Evolutionary conservation across 1,140 invertebrate species (phyloP).

Genomic region (Drosophila busckii): DNA sequence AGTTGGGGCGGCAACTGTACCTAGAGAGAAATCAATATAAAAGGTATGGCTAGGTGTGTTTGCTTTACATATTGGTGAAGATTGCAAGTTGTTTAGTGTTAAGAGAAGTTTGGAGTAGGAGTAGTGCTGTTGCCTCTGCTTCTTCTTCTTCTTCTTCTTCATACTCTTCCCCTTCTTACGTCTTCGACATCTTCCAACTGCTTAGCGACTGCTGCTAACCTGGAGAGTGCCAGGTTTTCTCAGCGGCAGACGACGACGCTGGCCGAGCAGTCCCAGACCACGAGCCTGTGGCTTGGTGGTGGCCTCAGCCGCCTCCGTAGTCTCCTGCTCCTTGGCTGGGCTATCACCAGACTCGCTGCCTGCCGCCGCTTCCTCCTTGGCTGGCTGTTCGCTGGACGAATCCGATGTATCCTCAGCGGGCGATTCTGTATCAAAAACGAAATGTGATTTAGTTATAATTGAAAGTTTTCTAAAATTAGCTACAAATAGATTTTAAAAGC

Average conservation of each 20-base stretch:
- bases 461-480: no score
- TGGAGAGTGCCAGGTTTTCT: constrained; percentile 81
- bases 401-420: constrained; percentile 70
- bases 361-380: constrained; percentile 44
- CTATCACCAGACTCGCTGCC: constrained; percentile 32
- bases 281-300: constrained; percentile 80
- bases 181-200: no score
- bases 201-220: background rate
- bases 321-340: constrained; percentile 69
- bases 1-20: no score
- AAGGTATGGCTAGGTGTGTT: no score
- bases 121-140: no score
- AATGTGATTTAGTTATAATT: background rate
- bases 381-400: constrained; percentile 39
- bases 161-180: no score
- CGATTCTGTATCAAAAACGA: constrained; percentile 25
- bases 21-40: no score
- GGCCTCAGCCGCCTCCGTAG: constrained; percentile 79
- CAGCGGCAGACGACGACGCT: constrained; percentile 81
- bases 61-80: no score
- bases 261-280: constrained; percentile 81
- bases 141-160: no score
- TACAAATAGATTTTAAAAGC: no score
- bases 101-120: no score
- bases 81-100: no score